Conservation (phyloP, 2,113 vertebrate genomes). For the Mola mola region DNA sequence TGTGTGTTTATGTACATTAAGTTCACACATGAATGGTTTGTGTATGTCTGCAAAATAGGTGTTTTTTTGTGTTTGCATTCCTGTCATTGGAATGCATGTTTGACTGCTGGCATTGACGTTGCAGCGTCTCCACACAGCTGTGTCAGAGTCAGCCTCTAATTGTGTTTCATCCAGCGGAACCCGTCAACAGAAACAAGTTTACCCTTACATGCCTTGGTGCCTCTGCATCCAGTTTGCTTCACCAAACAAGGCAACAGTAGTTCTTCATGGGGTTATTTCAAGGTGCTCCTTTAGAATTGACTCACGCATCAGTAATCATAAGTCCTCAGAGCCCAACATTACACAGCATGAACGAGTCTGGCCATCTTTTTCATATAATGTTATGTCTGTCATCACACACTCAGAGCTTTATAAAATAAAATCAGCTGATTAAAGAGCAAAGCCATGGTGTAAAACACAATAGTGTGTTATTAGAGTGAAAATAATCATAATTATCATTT, state of each 20-base stretch:
- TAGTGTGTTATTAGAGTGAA: too few relatives aligned
- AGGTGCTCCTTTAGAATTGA: slow-evolving; percentile 67
- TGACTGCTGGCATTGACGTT: slow-evolving; percentile 33
- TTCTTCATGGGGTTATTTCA: slow-evolving; percentile 66
- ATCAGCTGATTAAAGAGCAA: neutral
- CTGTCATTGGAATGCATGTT: slow-evolving; percentile 30
- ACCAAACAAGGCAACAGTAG: slow-evolving; percentile 48
- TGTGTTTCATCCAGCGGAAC: slow-evolving; percentile 29
- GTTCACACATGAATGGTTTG: slow-evolving; percentile 10
- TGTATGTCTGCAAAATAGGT: slow-evolving; percentile 12
- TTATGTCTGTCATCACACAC: slow-evolving; percentile 23
- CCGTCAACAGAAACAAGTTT: slow-evolving; percentile 48
- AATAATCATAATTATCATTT: neutral
- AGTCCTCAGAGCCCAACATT: slow-evolving; percentile 42
- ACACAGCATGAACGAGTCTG: slow-evolving; percentile 29
- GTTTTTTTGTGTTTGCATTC: slow-evolving; percentile 47
- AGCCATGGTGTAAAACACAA: too few relatives aligned
- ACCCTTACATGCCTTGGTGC: slow-evolving; percentile 50
- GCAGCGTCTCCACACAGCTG: slow-evolving; percentile 29
- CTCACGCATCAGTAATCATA: slow-evolving; percentile 61
- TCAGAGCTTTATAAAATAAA: neutral
- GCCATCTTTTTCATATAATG: slow-evolving; percentile 45
- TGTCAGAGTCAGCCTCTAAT: slow-evolving; percentile 30
- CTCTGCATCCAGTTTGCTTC: slow-evolving; percentile 31
- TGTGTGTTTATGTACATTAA: slow-evolving; percentile 2